Evolutionary conservation across 2,888 invertebrate species (phyloP), one percentile per base, ranked within the genome.

Genomic region (Hypercompe scribonia): DNA sequence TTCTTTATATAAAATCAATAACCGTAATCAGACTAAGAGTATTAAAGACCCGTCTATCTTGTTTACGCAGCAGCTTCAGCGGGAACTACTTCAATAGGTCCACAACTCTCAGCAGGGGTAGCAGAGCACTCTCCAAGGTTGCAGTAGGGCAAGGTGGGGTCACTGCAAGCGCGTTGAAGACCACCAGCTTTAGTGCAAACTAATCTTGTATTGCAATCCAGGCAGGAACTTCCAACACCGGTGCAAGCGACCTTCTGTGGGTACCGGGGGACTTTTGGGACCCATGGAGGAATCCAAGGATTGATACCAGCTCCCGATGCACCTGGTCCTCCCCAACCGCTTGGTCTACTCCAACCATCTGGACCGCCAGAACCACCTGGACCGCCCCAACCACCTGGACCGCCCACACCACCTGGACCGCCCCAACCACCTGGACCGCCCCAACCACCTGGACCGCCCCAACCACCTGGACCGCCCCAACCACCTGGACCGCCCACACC

Each of bases 91-190:
- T 90, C 87, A 0, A 90, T 90, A 73, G 71, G 74, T 46, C 1
- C 85, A 46, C 95, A 95, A 72, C 89, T 93, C 0, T 81, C 90
- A 2, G 93, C 76, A 0, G 95, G 94, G 0, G 95, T 94, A 13
- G 94, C 95, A 0, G 95, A 95, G 85, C 95, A 95, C 74, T 89
- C 89, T n/a, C 95, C 95, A 18, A 92, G 88, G 85, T 94, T 95
- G 88, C 95, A 95, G 85, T 93, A 90, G 0, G 95, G 95, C 31
- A 92, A 79, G 2, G 91, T 88, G 0, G 95, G 95, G 82, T 95
- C 95, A 3, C 86, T 81, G 83, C 95, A 95, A 15, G 91, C 80
- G 21, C 87, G 89, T 71, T 91, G 87, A 0, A 95, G 78, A 5
- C 91, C 93, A 7, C 95, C 95, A 34, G 94, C 77, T 79, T 94